A percentile compares a stretch with the other conserved stretches of the same genome.
Conservation (phyloP, 2,888 invertebrate genomes). For the Archips xylosteana region DNA sequence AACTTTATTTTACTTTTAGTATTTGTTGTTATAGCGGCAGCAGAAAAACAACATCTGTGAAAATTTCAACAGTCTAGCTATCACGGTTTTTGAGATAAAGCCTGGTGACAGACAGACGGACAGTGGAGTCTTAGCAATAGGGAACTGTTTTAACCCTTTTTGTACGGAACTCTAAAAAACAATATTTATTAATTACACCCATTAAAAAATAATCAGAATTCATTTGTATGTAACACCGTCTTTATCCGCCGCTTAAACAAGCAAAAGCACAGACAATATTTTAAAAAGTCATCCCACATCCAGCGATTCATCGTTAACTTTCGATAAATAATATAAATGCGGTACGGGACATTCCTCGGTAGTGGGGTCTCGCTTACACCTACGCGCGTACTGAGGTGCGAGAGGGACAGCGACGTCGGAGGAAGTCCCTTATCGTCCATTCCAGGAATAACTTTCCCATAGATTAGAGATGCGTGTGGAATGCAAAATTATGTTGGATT, state of each 20-base stretch:
- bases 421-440: constrained; percentile 80
- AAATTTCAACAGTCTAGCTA: too few relatives aligned
- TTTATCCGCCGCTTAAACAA: constrained; percentile 36
- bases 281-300: constrained; percentile 43
- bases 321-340: constrained; percentile 75
- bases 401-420: constrained; percentile 57
- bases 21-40: too few relatives aligned
- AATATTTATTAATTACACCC: too few relatives aligned
- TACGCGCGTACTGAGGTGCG: constrained; percentile 39
- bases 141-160: too few relatives aligned
- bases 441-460: constrained; percentile 83
- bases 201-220: not conserved
- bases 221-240: constrained; percentile 28
- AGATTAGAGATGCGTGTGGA: constrained; percentile 69
- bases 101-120: too few relatives aligned
- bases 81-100: too few relatives aligned
- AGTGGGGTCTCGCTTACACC: constrained; percentile 51
- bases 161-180: too few relatives aligned
- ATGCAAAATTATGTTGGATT: constrained; percentile 65
- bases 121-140: too few relatives aligned
- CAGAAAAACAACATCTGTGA: too few relatives aligned
- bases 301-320: constrained; percentile 52
- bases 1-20: too few relatives aligned
- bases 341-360: constrained; percentile 72
- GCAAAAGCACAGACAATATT: constrained; percentile 42